Evolutionary conservation across 2,888 invertebrate genomes (phyloP), one percentile per base, ranked within the genome.

Genomic region (Mystacides longicornis): DNA sequence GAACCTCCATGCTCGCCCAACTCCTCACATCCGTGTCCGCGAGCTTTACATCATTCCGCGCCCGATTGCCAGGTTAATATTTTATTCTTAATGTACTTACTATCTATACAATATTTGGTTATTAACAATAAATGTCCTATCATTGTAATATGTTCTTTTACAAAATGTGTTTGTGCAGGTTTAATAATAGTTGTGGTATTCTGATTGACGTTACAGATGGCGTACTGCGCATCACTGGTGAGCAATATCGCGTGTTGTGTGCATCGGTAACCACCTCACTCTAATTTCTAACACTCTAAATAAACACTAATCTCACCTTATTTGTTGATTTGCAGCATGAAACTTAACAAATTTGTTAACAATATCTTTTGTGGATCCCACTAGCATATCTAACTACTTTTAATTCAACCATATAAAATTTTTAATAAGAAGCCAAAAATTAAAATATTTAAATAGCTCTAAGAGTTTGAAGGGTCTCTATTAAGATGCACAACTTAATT

Each of bases 231-330:
- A 83, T 87, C 87, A 85, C 85, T 88, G 88, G 89, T 89, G 89
- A 89, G 89, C 89, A 89, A 89, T 89, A 85, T 85, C 86, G 89
- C 89, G 88, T 88, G 87, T 88, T 89, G 87, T 89, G 87, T 89
- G 87, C 89, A 88, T 89, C 89, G 89, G 89, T 89, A 89, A 83
- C 86, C 86, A 86, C 85, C 81, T 83, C 85, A 86, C 85, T 85
- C 82, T 85, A 79, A 75, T 80, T 80, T 80, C 72, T 72, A 73
- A 74, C 74, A 71, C 70, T 71, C 71, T 69, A 71, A 23, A 50
- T 47, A 27, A 33, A 33, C 42, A 45, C 23, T 43, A 43, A 54
- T 31, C 54, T 49, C 60, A 55, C 56, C 51, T 60, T 60, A 58
- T 56, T 51, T 60, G 45, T 62, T 62, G 53, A 55, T 59, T 61